These are phyloP conservation scores for Simalia tracyae DNA, from an alignment of 2,797 vertebrate genomes.

Conservation along the genomic window DNA sequence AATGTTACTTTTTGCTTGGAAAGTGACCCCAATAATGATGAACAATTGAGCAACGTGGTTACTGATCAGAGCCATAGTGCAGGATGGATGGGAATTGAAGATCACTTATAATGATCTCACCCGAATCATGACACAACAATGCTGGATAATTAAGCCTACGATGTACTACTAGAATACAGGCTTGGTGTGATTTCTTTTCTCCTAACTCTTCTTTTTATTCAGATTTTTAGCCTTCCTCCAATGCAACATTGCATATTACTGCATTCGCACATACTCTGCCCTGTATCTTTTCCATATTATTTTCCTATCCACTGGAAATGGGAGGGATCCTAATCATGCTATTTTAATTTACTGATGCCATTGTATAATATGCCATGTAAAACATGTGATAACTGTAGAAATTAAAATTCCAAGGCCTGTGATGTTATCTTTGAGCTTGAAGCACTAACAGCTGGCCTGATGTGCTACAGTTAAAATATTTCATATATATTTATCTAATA, in stretches of 20 bases:
- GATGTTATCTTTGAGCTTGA: neutral
- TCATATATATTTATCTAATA: neutral
- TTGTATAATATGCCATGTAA: neutral
- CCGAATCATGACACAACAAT: neutral
- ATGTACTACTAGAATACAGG: neutral
- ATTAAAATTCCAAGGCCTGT: neutral
- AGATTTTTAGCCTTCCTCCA: neutral
- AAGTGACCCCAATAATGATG: neutral
- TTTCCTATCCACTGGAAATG: neutral
- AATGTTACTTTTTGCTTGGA: neutral
- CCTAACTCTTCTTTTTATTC: neutral
- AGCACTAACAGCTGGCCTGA: neutral
- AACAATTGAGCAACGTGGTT: neutral
- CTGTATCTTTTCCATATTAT: neutral
- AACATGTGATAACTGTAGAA: neutral
- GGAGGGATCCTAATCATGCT: neutral
- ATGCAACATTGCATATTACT: neutral
- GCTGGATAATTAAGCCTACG: neutral
- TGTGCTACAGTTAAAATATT: neutral
- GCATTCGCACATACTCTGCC: neutral
- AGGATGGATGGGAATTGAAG: neutral
- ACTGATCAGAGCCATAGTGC: neutral
- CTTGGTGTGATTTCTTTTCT: neutral
- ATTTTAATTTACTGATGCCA: neutral
- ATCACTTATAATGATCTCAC: neutral